Evolutionary conservation across 2,113 vertebrate species (phyloP).

Genomic region (Vicugna pacos): DNA sequence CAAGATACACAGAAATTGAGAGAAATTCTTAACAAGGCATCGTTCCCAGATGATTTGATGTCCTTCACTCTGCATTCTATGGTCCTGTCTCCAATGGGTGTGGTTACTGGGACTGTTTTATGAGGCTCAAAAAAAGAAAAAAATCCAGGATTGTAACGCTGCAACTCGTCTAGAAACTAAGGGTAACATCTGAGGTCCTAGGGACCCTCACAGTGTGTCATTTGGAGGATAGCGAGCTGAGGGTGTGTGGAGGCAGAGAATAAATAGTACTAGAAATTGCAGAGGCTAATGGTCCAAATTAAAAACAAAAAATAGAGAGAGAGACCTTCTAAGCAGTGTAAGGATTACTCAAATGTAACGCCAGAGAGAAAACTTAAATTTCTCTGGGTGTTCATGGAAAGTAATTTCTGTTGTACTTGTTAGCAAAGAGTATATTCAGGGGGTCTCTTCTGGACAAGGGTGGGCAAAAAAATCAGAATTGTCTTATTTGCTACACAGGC

Average conservation of each 20-base stretch:
- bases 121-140: background rate
- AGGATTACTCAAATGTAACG: background rate
- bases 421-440: background rate
- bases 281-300: background rate
- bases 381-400: background rate
- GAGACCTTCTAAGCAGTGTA: background rate
- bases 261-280: background rate
- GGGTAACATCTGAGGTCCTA: background rate
- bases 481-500: background rate
- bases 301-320: no score
- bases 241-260: background rate
- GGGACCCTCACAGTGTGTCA: background rate
- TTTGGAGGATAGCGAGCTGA: background rate
- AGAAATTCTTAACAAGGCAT: background rate
- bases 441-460: background rate
- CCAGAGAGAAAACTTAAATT: background rate
- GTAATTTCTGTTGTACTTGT: background rate
- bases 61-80: background rate
- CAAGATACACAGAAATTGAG: background rate
- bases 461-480: background rate
- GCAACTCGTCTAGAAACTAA: background rate
- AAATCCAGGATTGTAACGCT: background rate
- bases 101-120: background rate
- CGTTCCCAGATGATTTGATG: background rate
- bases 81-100: background rate